Evolutionary conservation across 2,888 invertebrate genomes (phyloP), one percentile per base, ranked within the genome.

Genomic region (Scrobipalpa atriplicella): DNA sequence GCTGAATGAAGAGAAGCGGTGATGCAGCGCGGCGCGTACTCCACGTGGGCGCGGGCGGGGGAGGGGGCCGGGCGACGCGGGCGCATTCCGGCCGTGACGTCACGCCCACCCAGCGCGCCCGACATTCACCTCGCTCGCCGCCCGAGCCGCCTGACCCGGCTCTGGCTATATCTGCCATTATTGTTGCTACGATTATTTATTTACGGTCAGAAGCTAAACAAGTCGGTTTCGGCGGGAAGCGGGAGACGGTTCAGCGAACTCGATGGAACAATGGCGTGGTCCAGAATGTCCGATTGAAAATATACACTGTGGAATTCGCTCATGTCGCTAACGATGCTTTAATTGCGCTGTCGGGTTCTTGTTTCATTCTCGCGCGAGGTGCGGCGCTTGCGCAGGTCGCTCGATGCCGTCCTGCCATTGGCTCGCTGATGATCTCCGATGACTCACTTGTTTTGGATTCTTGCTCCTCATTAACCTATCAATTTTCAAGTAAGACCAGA

Each of bases 81-180:
- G 85, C 90, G 85, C 92, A 92, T 92, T 92, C 92, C 90, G 87
- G 75, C 82, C 84, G 88, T 92, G 92, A 92, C 92, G 92, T 92
- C 92, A 92, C 86, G 92, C 83, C 92, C 92, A 92, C 92, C 92
- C 92, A 92, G 85, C 74, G 86, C 86, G 90, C 82, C 78, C 86
- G 87, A 86, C 89, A 86, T 88, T 89, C 91, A 89, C 88, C 88
- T 86, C 87, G 83, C 76, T 80, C 79, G 82, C 77, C 79, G 70
- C 74, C 75, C 47, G 47, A 47, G 47, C 47, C 47, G 2, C 72
- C 77, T 81, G 77, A 75, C 77, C 79, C 75, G 79, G 73, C 76
- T 75, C 75, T 77, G 77, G 78, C 78, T 80, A 82, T 84, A 86
- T 85, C 86, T 86, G 84, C 82, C 82, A 85, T 84, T 85, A 84